Evolutionary conservation across 2,113 vertebrate genomes (phyloP).

Genomic region (Ptilonorhynchus violaceus): DNA sequence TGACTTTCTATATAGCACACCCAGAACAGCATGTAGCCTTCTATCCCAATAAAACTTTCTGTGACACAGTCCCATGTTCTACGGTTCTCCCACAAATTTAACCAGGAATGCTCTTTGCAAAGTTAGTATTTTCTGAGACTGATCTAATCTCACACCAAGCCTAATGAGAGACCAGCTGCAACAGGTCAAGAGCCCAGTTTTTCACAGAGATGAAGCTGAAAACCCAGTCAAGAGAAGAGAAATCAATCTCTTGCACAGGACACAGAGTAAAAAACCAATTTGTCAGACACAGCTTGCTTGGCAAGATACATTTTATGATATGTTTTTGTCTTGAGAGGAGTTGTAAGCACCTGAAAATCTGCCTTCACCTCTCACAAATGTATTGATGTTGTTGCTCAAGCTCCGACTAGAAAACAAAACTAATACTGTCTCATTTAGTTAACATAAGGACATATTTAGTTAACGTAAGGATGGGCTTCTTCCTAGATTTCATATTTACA

Average conservation of each 20-base stretch:
- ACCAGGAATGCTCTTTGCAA: not conserved
- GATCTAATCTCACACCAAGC: not conserved
- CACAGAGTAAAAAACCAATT: not conserved
- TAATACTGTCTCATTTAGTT: not conserved
- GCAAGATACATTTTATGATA: not conserved
- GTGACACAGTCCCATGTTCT: not conserved
- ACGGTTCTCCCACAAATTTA: not conserved
- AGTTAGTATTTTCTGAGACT: not conserved
- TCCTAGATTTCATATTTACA: conserved; percentile 30
- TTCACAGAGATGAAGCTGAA: not conserved
- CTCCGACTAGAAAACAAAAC: not conserved
- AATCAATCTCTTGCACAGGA: not conserved
- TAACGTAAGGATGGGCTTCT: not conserved
- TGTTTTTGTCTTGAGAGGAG: not conserved
- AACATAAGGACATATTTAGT: not conserved
- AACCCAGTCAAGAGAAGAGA: not conserved
- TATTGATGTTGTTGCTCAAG: not conserved
- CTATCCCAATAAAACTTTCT: not conserved
- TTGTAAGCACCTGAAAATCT: not conserved
- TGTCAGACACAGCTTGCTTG: not conserved
- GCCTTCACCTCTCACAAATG: not conserved
- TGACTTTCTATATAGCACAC: not conserved
- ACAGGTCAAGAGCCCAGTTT: not conserved
- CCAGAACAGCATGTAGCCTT: not conserved
- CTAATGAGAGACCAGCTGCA: not conserved